phyloP scores from a whole-genome alignment of 2,888 invertebrate genomes.

The Pediacus dermestoides region DNA sequence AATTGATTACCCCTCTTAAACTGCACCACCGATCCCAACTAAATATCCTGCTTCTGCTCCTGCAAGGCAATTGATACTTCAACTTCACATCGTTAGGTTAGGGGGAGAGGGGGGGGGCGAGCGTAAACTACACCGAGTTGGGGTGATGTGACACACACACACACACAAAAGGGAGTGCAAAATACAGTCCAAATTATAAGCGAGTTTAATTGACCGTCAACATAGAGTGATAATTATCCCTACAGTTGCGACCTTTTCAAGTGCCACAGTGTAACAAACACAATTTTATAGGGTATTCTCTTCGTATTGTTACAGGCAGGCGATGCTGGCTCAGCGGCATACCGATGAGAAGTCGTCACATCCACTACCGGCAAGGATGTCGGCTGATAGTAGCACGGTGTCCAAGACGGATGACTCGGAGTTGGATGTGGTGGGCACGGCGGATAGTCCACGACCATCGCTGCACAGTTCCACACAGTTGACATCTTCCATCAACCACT shows the following conservation, averaged over 20 bases:
- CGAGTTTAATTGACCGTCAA: constrained; percentile 41
- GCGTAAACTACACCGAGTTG: not conserved
- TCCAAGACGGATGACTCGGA: constrained; percentile 80
- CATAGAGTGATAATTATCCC: constrained; percentile 39
- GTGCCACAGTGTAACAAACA: constrained; percentile 14
- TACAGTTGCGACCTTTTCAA: constrained; percentile 35
- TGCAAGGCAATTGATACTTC: constrained; percentile 10
- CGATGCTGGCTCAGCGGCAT: constrained; percentile 56
- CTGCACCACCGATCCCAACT: too few species aligned
- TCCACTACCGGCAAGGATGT: constrained; percentile 49
- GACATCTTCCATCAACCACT: constrained; percentile 39
- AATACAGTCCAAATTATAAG: constrained; percentile 28
- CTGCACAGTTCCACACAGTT: constrained; percentile 48
- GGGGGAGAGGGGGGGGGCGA: too few species aligned
- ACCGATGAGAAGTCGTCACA: constrained; percentile 57
- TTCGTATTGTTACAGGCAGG: constrained; percentile 64
- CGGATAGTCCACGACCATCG: constrained; percentile 73
- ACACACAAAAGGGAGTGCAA: constrained; percentile 4
- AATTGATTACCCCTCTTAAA: too few species aligned
- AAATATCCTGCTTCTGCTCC: constrained; percentile 2
- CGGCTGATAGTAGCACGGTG: constrained; percentile 51
- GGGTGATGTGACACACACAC: too few species aligned
- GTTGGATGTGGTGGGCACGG: constrained; percentile 84
- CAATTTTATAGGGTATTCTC: constrained; percentile 11
- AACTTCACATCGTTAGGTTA: too few species aligned